Conservation (phyloP, 2,888 invertebrate genomes). For the Idaea dimidiata region DNA sequence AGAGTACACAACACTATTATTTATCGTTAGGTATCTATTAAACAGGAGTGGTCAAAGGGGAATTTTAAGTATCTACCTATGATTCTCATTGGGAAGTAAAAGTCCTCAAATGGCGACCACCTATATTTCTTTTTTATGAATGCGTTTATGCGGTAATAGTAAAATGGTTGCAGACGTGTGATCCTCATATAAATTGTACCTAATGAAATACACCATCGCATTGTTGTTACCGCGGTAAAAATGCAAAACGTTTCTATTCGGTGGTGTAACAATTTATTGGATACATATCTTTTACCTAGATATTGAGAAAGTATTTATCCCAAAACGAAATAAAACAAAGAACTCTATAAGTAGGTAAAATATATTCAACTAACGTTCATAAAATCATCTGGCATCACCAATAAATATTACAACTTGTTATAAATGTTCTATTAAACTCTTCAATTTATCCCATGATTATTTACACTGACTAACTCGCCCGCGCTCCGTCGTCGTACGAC, state of each 20-base stretch:
- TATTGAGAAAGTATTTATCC: neutral
- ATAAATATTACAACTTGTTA: slow-evolving; percentile 38
- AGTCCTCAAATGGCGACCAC: no score
- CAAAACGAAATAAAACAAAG: slow-evolving; percentile 39
- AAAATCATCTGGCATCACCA: slow-evolving; percentile 57
- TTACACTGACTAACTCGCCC: slow-evolving; percentile 29
- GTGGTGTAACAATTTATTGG: slow-evolving; percentile 4
- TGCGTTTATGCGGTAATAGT: no score
- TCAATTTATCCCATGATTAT: slow-evolving; percentile 38
- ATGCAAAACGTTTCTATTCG: neutral
- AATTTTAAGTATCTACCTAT: no score
- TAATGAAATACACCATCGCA: no score
- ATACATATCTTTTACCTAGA: neutral
- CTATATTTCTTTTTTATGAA: no score
- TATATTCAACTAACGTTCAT: slow-evolving; percentile 70
- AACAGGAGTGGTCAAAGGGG: no score
- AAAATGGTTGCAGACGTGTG: no score
- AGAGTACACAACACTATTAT: no score
- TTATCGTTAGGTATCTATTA: no score
- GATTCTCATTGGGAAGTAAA: no score
- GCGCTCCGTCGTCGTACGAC: neutral
- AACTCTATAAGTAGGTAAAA: slow-evolving; percentile 62
- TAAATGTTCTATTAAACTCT: slow-evolving; percentile 33
- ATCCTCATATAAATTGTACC: no score
- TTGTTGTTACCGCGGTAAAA: no score